These are phyloP conservation scores for Rhodophaea formosa DNA, from an alignment of 2,888 invertebrate genomes.

Conservation along the genomic window DNA sequence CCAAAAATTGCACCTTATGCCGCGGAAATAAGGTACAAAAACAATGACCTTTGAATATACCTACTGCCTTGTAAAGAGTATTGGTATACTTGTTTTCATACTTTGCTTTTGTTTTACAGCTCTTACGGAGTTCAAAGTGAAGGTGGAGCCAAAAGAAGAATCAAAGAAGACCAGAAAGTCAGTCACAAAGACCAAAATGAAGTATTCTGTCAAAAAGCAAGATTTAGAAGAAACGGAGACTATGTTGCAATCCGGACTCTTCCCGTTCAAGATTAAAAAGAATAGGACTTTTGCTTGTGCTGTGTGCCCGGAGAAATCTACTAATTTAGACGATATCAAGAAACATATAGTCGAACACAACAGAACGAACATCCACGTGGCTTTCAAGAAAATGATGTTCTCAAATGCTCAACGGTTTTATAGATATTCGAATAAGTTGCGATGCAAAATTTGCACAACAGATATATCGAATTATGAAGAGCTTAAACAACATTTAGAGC, in stretches of 20 bases:
- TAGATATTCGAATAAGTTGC: constrained; percentile 40
- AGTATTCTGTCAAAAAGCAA: constrained; percentile 42
- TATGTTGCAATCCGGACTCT: constrained; percentile 55
- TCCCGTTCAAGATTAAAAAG: constrained; percentile 67
- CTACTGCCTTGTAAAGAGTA: too few relatives aligned
- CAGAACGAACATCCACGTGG: constrained; percentile 50
- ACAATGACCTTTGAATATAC: too few relatives aligned
- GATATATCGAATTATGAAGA: constrained; percentile 54
- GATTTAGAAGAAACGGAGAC: constrained; percentile 52
- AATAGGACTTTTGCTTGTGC: constrained; percentile 53
- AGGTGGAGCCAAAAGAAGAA: constrained; percentile 45
- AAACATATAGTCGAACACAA: constrained; percentile 54
- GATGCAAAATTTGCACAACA: constrained; percentile 62
- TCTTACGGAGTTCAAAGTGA: constrained; percentile 46
- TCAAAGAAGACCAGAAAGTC: constrained; percentile 38
- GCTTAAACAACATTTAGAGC: constrained; percentile 52
- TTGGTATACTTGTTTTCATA: too few relatives aligned
- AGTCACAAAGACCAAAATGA: constrained; percentile 34
- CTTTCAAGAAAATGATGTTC: constrained; percentile 65
- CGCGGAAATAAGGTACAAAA: too few relatives aligned
- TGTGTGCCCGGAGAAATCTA: constrained; percentile 56
- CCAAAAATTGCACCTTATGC: too few relatives aligned
- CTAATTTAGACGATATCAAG: constrained; percentile 53
- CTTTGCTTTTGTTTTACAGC: constrained; percentile 50
- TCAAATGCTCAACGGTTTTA: constrained; percentile 58